These are phyloP conservation scores for Tuta absoluta DNA, from an alignment of 2,888 invertebrate genomes.

Conservation along the genomic window DNA sequence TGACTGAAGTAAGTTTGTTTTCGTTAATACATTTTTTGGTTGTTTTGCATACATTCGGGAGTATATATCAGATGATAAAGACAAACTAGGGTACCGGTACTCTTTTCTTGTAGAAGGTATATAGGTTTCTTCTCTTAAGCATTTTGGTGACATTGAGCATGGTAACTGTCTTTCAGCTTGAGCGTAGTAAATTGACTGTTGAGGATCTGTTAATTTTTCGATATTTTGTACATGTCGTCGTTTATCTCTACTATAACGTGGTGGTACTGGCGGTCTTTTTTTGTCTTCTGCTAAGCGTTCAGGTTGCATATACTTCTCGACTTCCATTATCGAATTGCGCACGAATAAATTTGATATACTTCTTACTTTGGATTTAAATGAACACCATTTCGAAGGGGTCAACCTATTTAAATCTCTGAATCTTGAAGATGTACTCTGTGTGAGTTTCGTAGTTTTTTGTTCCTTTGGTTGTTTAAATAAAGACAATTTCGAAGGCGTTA, in stretches of 20 bases:
- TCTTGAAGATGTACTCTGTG: neutral
- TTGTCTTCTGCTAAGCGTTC: neutral
- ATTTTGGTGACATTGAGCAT: neutral
- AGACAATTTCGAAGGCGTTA: neutral
- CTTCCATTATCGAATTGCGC: neutral
- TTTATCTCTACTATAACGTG: neutral
- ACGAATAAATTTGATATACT: constrained; percentile 13
- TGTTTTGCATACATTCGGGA: neutral
- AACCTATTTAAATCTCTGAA: neutral
- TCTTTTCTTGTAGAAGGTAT: neutral
- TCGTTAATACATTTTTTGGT: constrained; percentile 3
- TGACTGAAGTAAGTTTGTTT: neutral
- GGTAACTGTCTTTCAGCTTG: neutral
- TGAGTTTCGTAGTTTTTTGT: neutral
- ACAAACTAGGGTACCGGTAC: no score
- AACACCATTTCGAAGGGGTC: neutral
- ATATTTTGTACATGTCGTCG: neutral
- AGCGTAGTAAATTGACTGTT: neutral
- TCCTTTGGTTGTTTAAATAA: constrained; percentile 1
- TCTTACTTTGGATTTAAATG: constrained; percentile 5
- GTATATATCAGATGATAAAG: neutral
- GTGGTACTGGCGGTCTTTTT: neutral
- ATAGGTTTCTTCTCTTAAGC: neutral
- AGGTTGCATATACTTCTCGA: neutral
- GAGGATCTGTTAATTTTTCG: neutral